Evolutionary conservation across 2,113 vertebrate species (phyloP), one percentile per base, ranked within the genome.

Genomic region (Chascanopsetta lugubris): DNA sequence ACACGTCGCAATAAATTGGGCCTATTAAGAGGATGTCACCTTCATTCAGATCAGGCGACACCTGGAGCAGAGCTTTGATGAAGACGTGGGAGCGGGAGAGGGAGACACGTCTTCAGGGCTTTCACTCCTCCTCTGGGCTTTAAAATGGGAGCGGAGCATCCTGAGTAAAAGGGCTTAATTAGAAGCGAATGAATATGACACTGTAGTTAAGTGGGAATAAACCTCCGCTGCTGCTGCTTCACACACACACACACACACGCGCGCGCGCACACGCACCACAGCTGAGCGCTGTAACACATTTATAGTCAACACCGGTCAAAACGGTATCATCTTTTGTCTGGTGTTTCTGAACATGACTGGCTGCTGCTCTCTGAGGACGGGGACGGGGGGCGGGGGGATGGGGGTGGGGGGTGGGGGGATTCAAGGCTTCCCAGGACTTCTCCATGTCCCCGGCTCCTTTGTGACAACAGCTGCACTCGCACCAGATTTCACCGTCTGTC

Each of bases 151-250:
- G 82, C 75, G 62, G 70, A 3, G 15, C 61, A 77, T n/a, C 61
- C 84, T 87, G 79, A 51, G 69, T 76, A 66, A 71, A 67, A 74
- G 72, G 76, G 66, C 69, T 90, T 91, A 90, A 92, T 91, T 90
- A 88, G 56, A 77, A 72, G 56, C 57, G 83, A 86, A 88, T 90
- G 84, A 92, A 85, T 88, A 83, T 53, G 72, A 85, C 61, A 74
- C 72, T 77, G 85, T 88, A 86, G 78, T 90, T 91, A 89, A 89
- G 49, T 81, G 54, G 61, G 71, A 67, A 48, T n/a, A 61, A 24
- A 24, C 62, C 57, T 82, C 69, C n/a, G n/a, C 55, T 63, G 25
- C n/a, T n/a, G 22, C 22, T 55, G 30, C 49, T 54, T 70, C 55
- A 61, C 51, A 68, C 58, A 72, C 59, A 29, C 36, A 24, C n/a